phyloP scores from a whole-genome alignment of 37 sponge, comb jelly and placozoan species.

The Theonella swinhoei region DNA sequence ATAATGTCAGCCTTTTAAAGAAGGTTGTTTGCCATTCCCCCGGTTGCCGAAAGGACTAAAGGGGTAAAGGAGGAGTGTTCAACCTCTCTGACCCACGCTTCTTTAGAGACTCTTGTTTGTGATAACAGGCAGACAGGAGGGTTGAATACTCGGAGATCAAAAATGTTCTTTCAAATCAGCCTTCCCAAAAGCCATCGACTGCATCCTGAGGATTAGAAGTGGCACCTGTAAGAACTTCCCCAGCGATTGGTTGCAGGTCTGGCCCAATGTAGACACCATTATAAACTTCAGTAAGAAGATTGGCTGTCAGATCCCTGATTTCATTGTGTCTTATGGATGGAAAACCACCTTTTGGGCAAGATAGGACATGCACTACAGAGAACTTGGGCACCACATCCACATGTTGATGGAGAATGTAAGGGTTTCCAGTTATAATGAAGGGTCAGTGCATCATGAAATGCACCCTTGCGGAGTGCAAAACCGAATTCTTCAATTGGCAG shows the following conservation, averaged over 20 bases:
- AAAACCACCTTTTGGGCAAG: conserved; percentile 25
- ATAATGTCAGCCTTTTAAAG: too few relatives aligned
- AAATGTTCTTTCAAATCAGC: too few relatives aligned
- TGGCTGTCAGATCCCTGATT: too few relatives aligned
- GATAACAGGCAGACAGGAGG: conserved; percentile 12
- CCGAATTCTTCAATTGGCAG: conserved; percentile 23
- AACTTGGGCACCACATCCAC: conserved; percentile 25
- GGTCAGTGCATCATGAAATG: not conserved
- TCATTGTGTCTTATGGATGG: too few relatives aligned
- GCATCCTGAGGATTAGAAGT: conserved; percentile 31
- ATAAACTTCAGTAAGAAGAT: too few relatives aligned
- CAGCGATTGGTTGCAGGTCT: not conserved
- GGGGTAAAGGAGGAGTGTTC: too few relatives aligned
- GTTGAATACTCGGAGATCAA: conserved; percentile 8
- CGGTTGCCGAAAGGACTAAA: too few relatives aligned
- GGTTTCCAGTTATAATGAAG: conserved; percentile 8
- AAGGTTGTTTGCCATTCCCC: too few relatives aligned
- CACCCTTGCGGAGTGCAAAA: not conserved
- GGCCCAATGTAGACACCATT: conserved; percentile 16
- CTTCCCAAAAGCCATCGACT: too few relatives aligned
- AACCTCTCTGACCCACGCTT: too few relatives aligned
- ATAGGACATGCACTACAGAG: conserved; percentile 22
- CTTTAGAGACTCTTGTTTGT: too few relatives aligned
- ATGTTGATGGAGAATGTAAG: conserved; percentile 11
- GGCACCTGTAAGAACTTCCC: too few relatives aligned